Evolutionary conservation across 1,140 invertebrate genomes (phyloP), one percentile per base, ranked within the genome.

Genomic region (Cotesia glomerata): DNA sequence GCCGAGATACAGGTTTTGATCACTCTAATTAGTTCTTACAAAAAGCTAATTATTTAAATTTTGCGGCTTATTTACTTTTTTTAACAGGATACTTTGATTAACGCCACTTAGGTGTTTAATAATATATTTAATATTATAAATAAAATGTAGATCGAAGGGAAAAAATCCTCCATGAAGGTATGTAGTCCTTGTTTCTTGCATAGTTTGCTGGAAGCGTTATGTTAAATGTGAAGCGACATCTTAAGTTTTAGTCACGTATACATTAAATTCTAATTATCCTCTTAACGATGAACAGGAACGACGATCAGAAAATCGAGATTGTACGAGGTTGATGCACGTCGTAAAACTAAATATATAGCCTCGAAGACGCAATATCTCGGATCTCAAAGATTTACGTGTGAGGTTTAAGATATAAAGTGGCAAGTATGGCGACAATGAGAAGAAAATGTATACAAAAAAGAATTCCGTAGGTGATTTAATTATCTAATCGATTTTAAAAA

Each of bases 261-360:
- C 67, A 74, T 80, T 79, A 75, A 79, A 78, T 77, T 67, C 77
- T 80, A 78, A 79, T 80, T 79, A 79, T 70, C 65, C 72, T 72
- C 71, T 72, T 72, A 61, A 72, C 63, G 71, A 66, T 72, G 71
- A 52, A 36, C 65, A 51, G 45, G 26, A 32, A 68, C 73, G 49
- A 69, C 66, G 68, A 76, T 79, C 75, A 77, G 64, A 51, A 61
- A 76, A 73, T 74, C 66, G 65, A 77, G 71, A 32, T 64, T 63
- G 35, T 72, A 65, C 62, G 71, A 70, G 58, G 56, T 51, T 36
- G 71, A 45, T 66, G 71, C 63, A 66, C 63, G n/a, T 72, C 71
- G 63, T 71, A 71, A 65, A 71, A 13, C 34, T 13, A 26, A 61
- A 56, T 58, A 49, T 49, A 56, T 16, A 65, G 62, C 18, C 68